A percentile compares a stretch with the other conserved stretches of the same genome.
Evolutionary conservation across 2,888 invertebrate species (phyloP).

Genomic region (Harpalus rufipes): DNA sequence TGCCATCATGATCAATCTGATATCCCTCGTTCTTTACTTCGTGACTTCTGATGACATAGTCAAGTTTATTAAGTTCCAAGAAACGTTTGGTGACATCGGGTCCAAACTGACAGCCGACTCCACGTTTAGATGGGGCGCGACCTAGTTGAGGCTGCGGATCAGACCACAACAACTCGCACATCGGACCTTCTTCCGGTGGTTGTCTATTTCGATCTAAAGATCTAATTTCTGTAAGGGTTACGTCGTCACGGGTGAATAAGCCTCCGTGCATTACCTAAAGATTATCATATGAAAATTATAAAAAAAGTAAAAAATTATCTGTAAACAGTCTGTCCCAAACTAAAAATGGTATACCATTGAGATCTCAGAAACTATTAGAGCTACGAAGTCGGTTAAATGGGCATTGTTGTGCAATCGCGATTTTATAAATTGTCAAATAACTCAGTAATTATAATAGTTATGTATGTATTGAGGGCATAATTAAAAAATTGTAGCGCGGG

Average conservation of each 20-base stretch:
- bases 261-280: constrained; percentile 97
- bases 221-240: constrained; percentile 95
- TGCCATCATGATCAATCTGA: constrained; percentile 95
- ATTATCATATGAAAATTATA: background rate
- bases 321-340: no score
- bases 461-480: no score
- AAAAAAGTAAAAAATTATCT: no score
- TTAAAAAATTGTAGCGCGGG: no score
- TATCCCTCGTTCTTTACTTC: constrained; percentile 98
- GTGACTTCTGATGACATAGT: constrained; percentile 97
- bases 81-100: constrained; percentile 96
- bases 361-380: no score
- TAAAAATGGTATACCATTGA: no score
- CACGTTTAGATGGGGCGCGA: constrained; percentile 95
- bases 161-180: constrained; percentile 99
- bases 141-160: constrained; percentile 96
- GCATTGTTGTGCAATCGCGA: no score
- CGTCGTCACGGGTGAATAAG: constrained; percentile 94
- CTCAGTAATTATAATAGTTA: no score
- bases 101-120: constrained; percentile 99
- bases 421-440: no score
- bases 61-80: constrained; percentile 90
- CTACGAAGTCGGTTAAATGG: no score
- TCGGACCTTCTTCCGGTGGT: constrained; percentile 96
- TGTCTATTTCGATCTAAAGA: constrained; percentile 95